Evolutionary conservation across 2,888 invertebrate species (phyloP).

Genomic region (Pseudococcus jackbeardsleyi): DNA sequence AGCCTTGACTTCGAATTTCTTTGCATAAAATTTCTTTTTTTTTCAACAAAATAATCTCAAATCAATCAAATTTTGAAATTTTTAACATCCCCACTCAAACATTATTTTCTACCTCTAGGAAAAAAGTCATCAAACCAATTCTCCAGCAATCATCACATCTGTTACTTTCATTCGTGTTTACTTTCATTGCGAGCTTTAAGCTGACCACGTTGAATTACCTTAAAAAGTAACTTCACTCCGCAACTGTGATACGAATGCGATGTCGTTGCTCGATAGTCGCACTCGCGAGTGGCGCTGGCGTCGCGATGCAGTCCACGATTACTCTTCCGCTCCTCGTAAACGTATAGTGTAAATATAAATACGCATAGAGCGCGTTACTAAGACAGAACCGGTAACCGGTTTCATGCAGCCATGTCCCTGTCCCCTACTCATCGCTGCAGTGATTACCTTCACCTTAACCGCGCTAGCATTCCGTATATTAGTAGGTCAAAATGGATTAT

Average conservation of each 20-base stretch:
- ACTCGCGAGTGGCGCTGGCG: no score
- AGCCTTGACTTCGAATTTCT: no score
- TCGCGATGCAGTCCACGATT: no score
- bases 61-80: no score
- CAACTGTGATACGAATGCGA: background rate
- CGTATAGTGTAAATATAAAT: background rate
- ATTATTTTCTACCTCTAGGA: no score
- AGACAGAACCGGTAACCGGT: constrained; percentile 44
- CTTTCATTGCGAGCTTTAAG: constrained; percentile 2
- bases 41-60: no score
- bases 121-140: background rate
- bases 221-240: background rate
- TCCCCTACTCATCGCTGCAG: background rate
- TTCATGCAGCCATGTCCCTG: constrained; percentile 9
- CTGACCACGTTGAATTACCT: background rate
- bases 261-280: no score
- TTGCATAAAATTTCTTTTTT: no score
- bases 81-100: no score
- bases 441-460: constrained; percentile 64
- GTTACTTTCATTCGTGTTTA: background rate
- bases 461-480: constrained; percentile 55
- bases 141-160: background rate
- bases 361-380: constrained; percentile 57
- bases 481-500: constrained; percentile 63
- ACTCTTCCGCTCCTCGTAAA: no score